Conservation (phyloP, 2,888 invertebrate genomes). For the Brenthis hecate region DNA sequence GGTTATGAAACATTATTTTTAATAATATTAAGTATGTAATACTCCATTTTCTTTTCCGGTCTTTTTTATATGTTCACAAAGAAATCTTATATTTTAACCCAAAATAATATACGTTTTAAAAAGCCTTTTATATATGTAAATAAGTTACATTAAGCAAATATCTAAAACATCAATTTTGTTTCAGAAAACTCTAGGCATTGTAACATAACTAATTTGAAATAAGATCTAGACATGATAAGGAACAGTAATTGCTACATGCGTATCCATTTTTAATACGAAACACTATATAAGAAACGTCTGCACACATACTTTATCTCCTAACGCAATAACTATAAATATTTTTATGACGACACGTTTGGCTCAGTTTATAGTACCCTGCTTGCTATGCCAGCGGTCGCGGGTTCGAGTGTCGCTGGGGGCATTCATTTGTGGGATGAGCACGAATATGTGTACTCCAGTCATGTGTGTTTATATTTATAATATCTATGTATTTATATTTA, state of each 20-base stretch:
- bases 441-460: no score
- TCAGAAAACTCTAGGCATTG: constrained; percentile 1
- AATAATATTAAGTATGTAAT: constrained; percentile 29
- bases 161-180: not conserved
- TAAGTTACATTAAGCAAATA: not conserved
- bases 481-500: no score
- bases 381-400: no score
- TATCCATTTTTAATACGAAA: constrained; percentile 27
- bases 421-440: no score
- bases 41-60: constrained; percentile 16
- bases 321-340: not conserved
- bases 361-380: no score
- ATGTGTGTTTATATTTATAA: no score
- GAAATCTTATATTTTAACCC: not conserved
- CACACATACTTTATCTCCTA: constrained; percentile 3
- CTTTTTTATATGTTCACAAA: not conserved
- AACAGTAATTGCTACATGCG: constrained; percentile 23
- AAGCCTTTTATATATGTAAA: no score
- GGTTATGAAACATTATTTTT: constrained; percentile 37
- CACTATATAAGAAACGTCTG: not conserved
- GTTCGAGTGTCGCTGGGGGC: no score
- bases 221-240: constrained; percentile 25
- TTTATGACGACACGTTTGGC: no score
- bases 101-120: not conserved
- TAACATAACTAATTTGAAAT: constrained; percentile 17